A percentile compares a stretch with the other conserved stretches of the same genome.
phyloP scores from a whole-genome alignment of 2,113 vertebrate species.

The Pachyramphus minor region DNA sequence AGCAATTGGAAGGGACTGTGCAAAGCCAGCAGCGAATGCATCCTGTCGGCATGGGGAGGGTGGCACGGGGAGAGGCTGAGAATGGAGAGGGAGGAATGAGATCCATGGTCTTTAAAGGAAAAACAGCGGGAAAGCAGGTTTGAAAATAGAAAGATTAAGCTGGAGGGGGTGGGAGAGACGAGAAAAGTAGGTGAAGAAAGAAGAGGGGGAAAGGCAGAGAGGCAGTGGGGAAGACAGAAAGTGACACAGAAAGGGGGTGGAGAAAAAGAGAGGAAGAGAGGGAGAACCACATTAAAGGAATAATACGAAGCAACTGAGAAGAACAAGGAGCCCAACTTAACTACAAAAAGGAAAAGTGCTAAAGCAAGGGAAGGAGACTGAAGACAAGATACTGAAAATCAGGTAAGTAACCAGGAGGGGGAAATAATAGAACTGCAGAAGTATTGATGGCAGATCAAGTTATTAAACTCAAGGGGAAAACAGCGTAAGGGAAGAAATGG shows the following conservation, averaged over 20 bases:
- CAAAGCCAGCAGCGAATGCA: background rate
- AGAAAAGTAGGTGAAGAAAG: constrained; percentile 65
- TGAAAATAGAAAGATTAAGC: constrained; percentile 66
- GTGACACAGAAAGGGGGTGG: constrained; percentile 56
- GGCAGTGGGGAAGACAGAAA: constrained; percentile 27
- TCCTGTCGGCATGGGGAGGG: background rate
- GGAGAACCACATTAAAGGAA: constrained; percentile 34
- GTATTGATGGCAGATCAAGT: background rate
- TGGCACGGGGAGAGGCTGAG: background rate
- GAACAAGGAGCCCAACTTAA: background rate
- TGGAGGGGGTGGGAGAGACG: constrained; percentile 56
- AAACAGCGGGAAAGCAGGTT: constrained; percentile 11
- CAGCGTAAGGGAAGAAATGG: background rate
- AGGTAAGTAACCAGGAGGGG: constrained; percentile 59
- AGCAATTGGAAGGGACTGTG: background rate
- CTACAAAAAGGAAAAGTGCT: background rate
- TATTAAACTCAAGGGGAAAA: background rate
- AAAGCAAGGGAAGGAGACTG: background rate
- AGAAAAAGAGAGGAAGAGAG: constrained; percentile 50
- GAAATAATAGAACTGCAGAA: background rate
- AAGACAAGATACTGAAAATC: constrained; percentile 10
- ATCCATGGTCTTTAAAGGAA: constrained; percentile 41
- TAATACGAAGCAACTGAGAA: constrained; percentile 21
- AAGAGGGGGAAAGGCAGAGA: constrained; percentile 45
- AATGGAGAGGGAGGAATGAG: background rate